phyloP scores from a whole-genome alignment of 1,140 invertebrate genomes.

The Zaprionus gabonicus region DNA sequence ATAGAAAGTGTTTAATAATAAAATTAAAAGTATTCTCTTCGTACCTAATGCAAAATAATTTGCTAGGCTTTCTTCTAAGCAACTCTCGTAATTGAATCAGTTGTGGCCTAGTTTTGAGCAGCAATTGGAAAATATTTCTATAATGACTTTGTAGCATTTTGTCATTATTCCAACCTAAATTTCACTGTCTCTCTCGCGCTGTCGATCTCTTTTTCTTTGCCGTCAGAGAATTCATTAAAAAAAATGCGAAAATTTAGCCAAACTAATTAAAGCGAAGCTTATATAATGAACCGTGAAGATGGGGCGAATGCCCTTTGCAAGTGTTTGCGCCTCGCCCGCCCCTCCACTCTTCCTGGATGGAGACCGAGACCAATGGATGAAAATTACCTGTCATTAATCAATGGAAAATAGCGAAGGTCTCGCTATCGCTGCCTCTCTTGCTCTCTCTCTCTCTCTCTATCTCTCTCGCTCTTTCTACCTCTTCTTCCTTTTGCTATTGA shows the following conservation, averaged over 20 bases:
- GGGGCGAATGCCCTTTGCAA: slow-evolving; percentile 47
- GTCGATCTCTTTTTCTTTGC: background rate
- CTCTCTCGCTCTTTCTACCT: background rate
- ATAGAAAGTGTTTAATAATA: background rate
- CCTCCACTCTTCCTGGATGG: background rate
- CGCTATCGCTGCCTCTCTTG: background rate
- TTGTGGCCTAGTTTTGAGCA: slow-evolving; percentile 44
- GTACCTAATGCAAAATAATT: background rate
- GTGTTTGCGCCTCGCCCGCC: slow-evolving; percentile 5
- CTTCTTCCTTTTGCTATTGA: slow-evolving; percentile 5
- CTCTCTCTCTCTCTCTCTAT: slow-evolving; percentile 2
- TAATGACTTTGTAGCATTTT: slow-evolving; percentile 69
- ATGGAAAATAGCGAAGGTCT: slow-evolving; percentile 62
- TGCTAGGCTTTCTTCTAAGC: background rate
- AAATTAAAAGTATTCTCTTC: too few relatives aligned
- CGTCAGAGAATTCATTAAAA: slow-evolving; percentile 56
- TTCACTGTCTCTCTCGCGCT: slow-evolving; percentile 44
- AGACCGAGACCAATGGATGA: slow-evolving; percentile 25
- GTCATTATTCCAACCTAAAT: slow-evolving; percentile 64
- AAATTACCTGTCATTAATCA: slow-evolving; percentile 66
- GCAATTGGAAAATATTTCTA: slow-evolving; percentile 40
- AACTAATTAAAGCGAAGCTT: slow-evolving; percentile 73
- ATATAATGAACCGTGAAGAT: slow-evolving; percentile 69
- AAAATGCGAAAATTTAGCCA: slow-evolving; percentile 51
- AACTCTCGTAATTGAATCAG: slow-evolving; percentile 33